phyloP scores from a whole-genome alignment of 2,797 vertebrate species.

The Spondyliosoma cantharus region DNA sequence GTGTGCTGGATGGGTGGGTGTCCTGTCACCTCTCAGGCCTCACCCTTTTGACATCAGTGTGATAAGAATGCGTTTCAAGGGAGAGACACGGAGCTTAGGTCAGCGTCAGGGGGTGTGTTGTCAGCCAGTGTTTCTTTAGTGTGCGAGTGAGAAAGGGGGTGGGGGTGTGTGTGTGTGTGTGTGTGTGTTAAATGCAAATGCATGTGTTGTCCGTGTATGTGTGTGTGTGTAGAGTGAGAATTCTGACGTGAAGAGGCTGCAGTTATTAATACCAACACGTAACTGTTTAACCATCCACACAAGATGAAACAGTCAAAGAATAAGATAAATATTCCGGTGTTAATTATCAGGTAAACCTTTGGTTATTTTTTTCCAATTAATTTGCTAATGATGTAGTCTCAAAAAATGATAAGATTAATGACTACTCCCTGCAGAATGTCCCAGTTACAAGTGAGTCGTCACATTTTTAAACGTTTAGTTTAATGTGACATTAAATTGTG shows the following conservation, averaged over 20 bases:
- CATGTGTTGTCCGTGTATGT: conserved; percentile 12
- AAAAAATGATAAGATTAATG: background rate
- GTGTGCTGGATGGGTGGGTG: conserved; percentile 1
- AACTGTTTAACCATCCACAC: conserved; percentile 2
- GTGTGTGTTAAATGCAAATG: conserved; percentile 30
- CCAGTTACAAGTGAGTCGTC: background rate
- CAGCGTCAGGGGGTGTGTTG: conserved; percentile 33
- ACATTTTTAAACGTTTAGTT: background rate
- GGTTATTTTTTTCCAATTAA: background rate
- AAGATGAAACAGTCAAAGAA: background rate
- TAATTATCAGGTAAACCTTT: too few species aligned
- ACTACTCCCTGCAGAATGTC: background rate
- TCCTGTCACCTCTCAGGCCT: conserved; percentile 36
- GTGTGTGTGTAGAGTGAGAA: conserved; percentile 6
- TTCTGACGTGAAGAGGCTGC: conserved; percentile 28
- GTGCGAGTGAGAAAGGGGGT: conserved; percentile 31
- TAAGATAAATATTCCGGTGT: too few species aligned
- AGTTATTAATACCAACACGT: conserved; percentile 29
- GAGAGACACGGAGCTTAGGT: conserved; percentile 28
- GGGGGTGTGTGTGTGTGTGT: background rate
- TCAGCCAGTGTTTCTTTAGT: conserved; percentile 19
- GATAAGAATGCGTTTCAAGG: conserved; percentile 45
- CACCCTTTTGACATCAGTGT: conserved; percentile 45
- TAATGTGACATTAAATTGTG: background rate
- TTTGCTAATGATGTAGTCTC: background rate